A percentile compares a stretch with the other conserved stretches of the same genome.
Conservation (phyloP, 2,113 vertebrate genomes). For the Tyrannus savana region DNA sequence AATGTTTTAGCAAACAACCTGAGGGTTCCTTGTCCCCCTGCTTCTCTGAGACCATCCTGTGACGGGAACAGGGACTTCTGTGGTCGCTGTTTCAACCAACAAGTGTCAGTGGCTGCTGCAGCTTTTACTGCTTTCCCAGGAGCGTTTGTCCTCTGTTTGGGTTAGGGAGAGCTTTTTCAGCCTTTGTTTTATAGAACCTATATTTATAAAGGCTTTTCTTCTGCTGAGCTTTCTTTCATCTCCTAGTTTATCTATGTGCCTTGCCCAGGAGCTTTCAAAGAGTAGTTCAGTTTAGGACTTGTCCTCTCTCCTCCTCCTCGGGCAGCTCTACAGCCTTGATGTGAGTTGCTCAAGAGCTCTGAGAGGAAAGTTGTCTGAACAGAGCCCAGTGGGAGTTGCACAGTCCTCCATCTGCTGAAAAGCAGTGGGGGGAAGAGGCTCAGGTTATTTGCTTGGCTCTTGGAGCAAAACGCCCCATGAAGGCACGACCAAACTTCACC, state of each 20-base stretch:
- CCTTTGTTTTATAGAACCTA: not conserved
- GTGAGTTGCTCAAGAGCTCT: not conserved
- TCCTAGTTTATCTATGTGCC: not conserved
- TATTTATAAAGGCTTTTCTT: not conserved
- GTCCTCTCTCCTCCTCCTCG: not conserved
- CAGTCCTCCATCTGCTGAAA: not conserved
- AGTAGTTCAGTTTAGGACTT: not conserved
- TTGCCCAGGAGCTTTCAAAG: not conserved
- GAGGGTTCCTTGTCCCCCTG: not conserved
- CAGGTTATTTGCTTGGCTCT: accelerated
- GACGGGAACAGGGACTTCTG: not conserved
- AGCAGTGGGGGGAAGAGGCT: not conserved
- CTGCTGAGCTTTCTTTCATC: not conserved
- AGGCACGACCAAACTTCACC: accelerated
- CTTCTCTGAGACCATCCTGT: accelerated
- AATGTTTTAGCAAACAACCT: accelerated
- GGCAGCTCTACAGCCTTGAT: not conserved
- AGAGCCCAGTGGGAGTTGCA: not conserved
- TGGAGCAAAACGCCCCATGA: accelerated
- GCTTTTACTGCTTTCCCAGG: not conserved
- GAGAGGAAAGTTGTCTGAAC: not conserved
- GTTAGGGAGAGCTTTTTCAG: not conserved
- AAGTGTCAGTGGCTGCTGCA: not conserved
- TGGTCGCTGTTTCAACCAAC: accelerated
- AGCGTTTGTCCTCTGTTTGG: not conserved